Percentiles rank a stretch among this genome's conserved stretches.
phyloP scores from a whole-genome alignment of 2,888 invertebrate genomes.

The Tricholauxania praeusta region DNA sequence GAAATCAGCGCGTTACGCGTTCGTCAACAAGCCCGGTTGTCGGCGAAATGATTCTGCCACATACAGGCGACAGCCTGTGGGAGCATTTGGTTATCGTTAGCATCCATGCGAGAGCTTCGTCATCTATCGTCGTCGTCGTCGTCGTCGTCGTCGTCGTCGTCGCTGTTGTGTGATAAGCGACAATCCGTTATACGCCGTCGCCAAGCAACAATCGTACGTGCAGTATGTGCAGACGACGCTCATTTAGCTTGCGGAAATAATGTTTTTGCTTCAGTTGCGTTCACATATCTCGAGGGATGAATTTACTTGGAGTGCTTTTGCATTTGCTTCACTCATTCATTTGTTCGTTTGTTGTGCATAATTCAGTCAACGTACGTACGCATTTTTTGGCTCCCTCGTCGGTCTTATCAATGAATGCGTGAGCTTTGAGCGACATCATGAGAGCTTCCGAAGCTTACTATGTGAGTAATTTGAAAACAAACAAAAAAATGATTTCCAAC shows the following conservation, averaged over 20 bases:
- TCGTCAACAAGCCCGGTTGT: slow-evolving; percentile 53
- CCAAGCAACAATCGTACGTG: slow-evolving; percentile 16
- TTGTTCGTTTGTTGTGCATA: not conserved
- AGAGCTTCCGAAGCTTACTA: too few species aligned
- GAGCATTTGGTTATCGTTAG: slow-evolving; percentile 40
- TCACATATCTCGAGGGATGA: slow-evolving; percentile 37
- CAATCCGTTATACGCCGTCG: slow-evolving; percentile 33
- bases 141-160: not conserved
- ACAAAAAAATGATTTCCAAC: not conserved
- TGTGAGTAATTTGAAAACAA: too few species aligned
- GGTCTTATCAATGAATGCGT: too few species aligned
- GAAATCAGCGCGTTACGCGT: slow-evolving; percentile 49
- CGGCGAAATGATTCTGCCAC: slow-evolving; percentile 52
- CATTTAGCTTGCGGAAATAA: too few species aligned
- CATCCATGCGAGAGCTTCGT: slow-evolving; percentile 15
- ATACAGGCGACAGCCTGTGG: slow-evolving; percentile 30
- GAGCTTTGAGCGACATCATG: too few species aligned
- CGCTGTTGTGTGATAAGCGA: not conserved
- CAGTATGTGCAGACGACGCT: not conserved
- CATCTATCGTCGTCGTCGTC: not conserved
- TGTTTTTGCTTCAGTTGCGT: not conserved
- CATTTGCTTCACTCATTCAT: slow-evolving; percentile 1
- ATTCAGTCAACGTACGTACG: too few species aligned
- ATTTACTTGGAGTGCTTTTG: not conserved
- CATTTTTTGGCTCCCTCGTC: too few species aligned